A percentile compares a stretch with the other conserved stretches of the same genome.
Conservation (phyloP, 2,888 invertebrate genomes). For the Acanthoscelides obtectus region DNA sequence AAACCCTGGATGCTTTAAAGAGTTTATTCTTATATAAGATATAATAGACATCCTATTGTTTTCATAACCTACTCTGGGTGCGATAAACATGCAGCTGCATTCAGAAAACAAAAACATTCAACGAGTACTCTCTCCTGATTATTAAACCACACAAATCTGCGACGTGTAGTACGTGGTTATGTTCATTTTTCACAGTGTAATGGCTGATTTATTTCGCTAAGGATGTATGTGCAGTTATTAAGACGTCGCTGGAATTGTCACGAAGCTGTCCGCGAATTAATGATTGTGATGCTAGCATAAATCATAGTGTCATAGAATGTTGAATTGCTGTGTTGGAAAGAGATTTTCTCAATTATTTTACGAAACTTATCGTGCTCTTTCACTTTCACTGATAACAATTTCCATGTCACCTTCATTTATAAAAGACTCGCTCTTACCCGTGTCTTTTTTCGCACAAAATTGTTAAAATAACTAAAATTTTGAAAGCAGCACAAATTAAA, state of each 20-base stretch:
- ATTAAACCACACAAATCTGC: not conserved
- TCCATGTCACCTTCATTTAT: too few relatives aligned
- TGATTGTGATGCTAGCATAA: not conserved
- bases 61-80: too few relatives aligned
- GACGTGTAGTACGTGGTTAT: not conserved
- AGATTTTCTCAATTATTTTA: not conserved
- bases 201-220: not conserved
- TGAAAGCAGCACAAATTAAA: too few relatives aligned
- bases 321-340: not conserved
- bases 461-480: too few relatives aligned
- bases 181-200: not conserved
- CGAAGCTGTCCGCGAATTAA: not conserved
- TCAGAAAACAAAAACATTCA: not conserved
- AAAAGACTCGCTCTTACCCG: too few relatives aligned
- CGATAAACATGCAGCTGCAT: not conserved
- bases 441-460: too few relatives aligned
- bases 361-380: not conserved
- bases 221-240: not conserved
- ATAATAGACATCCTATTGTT: too few relatives aligned
- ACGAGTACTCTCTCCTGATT: not conserved
- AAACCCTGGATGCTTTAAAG: too few relatives aligned
- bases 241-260: not conserved
- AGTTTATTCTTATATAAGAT: too few relatives aligned
- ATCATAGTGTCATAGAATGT: not conserved
- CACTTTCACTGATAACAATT: not conserved